A percentile compares a stretch with the other conserved stretches of the same genome.
phyloP scores from a whole-genome alignment of 2,797 vertebrate species.

The Monodelphis domestica region DNA sequence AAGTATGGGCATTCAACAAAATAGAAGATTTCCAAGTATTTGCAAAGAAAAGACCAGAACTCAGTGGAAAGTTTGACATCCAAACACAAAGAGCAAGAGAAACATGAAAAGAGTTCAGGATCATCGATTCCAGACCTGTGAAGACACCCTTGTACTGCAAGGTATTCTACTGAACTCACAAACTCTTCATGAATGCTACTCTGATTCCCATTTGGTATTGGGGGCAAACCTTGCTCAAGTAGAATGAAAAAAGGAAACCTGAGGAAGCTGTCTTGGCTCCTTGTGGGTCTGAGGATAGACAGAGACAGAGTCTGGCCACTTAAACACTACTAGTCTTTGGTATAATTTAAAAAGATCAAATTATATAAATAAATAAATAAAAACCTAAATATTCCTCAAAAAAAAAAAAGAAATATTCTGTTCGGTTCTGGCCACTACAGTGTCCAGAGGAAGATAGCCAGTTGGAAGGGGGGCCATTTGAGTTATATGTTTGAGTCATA shows the following conservation, averaged over 20 bases:
- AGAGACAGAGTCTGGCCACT: constrained; percentile 51
- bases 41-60: too few relatives aligned
- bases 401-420: too few relatives aligned
- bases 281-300: constrained; percentile 31
- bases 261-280: constrained; percentile 16
- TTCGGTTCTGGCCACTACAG: too few relatives aligned
- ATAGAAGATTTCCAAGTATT: too few relatives aligned
- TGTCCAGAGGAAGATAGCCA: too few relatives aligned
- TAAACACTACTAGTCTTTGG: constrained; percentile 52
- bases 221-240: neutral
- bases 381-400: constrained; percentile 46
- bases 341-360: constrained; percentile 66
- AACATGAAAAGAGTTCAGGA: constrained; percentile 39
- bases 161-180: constrained; percentile 11
- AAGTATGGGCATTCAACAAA: too few relatives aligned
- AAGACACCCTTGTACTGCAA: constrained; percentile 41
- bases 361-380: constrained; percentile 42
- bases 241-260: constrained; percentile 21
- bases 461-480: too few relatives aligned
- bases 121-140: constrained; percentile 35
- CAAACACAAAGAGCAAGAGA: too few relatives aligned
- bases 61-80: too few relatives aligned
- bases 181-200: constrained; percentile 51
- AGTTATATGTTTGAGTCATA: too few relatives aligned
- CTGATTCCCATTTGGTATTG: constrained; percentile 12